These are phyloP conservation scores for Orchestes rusci DNA, from an alignment of 2,888 invertebrate genomes.

Conservation along the genomic window DNA sequence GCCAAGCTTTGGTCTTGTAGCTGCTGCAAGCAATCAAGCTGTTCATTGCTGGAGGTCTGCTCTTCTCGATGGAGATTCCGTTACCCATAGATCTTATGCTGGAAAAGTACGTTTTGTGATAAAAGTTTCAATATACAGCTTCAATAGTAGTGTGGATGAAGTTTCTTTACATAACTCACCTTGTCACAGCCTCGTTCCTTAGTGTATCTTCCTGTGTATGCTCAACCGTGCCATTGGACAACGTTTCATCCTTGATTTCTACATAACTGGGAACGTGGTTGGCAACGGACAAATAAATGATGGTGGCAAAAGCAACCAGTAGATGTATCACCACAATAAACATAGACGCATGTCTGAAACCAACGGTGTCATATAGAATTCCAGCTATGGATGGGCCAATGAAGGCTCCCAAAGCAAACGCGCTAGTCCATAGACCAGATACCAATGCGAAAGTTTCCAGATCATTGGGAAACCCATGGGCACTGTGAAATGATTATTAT, in stretches of 20 bases:
- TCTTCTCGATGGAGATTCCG: constrained; percentile 56
- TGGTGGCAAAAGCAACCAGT: constrained; percentile 49
- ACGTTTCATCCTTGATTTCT: constrained; percentile 47
- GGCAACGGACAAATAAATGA: constrained; percentile 44
- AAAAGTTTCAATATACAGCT: no score
- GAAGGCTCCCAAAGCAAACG: constrained; percentile 82
- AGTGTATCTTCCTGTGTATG: no score
- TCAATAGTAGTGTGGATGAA: no score
- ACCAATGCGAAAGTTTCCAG: constrained; percentile 84
- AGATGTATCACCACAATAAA: constrained; percentile 63
- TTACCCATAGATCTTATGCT: constrained; percentile 44
- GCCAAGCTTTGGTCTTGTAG: constrained; percentile 60
- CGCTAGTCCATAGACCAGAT: constrained; percentile 85
- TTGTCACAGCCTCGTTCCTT: constrained; percentile 36
- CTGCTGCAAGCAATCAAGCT: constrained; percentile 70
- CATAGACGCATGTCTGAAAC: constrained; percentile 63
- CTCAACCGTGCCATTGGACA: constrained; percentile 50
- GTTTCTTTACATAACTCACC: no score
- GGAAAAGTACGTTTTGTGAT: no score
- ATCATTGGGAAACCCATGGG: constrained; percentile 71
- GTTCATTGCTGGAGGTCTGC: constrained; percentile 65
- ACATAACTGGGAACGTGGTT: constrained; percentile 35
- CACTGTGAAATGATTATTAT: constrained; percentile 43
- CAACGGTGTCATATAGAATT: constrained; percentile 63
- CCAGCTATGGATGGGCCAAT: constrained; percentile 74